Base-by-base conservation (phyloP, 2,888 invertebrate genomes). In the Cosmia trapezina region DNA sequence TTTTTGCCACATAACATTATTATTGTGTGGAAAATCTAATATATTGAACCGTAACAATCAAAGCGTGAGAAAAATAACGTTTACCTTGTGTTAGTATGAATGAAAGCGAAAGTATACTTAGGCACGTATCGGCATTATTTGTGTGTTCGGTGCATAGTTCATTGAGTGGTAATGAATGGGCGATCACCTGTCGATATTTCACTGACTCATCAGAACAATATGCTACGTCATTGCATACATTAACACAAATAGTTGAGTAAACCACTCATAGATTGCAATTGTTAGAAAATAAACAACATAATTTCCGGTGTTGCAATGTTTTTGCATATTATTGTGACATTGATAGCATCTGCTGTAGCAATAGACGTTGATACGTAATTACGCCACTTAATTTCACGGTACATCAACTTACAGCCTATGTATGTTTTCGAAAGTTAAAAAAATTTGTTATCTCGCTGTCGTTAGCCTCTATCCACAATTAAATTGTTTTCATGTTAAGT, bases 131-230 rank as follows among this genome's bases (percentile, higher is more conserved):
- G 70, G 63, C 49, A 19, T 62, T 67, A 79, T 80, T 76, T 70
- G 22, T 76, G 60, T 62, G 28, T 71, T 66, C 63, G 61, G 54
- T 61, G 78, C 68, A 70, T 76, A 45, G 70, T 73, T 66, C 51
- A 84, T 83, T 75, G 76, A 84, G 45, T 56, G 69, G 67, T 60
- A 71, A 67, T 75, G 66, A 72, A 83, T 83, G 76, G 63, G 12
- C 69, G 83, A 87, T 86, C 78, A 78, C 59, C 69, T 83, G 76
- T 73, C 67, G 9, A 83, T 71, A 80, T 82, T 83, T 74, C 60
- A 65, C 81, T 86, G 87, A 90, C 59, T 89, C 89, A 89, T 88
- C 89, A 91, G 72, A 89, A 89, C 83, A 89, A 74, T 78, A 11
- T 14, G 80, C 89, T 91, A 81, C 86, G 78, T 89, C 88, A 90